Conservation (phyloP, 2,888 invertebrate species). For the Hoplodrina blanda region DNA sequence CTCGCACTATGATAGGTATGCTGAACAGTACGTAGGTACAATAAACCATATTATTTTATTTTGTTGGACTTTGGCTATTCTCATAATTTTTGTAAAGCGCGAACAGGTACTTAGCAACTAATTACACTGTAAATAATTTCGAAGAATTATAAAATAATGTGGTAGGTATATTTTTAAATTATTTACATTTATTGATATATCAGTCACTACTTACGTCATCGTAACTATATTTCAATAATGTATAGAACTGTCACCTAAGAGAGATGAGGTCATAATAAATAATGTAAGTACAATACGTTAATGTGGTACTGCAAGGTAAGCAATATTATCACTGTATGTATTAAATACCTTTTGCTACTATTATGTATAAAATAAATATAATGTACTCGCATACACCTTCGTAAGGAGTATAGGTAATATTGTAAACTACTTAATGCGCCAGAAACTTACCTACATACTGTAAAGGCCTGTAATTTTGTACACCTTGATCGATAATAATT, state of each 20-base stretch:
- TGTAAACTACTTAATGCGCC: slow-evolving; percentile 77
- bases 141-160: slow-evolving; percentile 62
- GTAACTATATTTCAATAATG: slow-evolving; percentile 72
- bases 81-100: slow-evolving; percentile 38
- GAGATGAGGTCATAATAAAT: slow-evolving; percentile 58
- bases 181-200: slow-evolving; percentile 61
- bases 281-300: slow-evolving; percentile 77
- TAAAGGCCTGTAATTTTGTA: slow-evolving; percentile 89
- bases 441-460: slow-evolving; percentile 82
- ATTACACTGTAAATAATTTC: slow-evolving; percentile 69
- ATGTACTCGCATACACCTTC: slow-evolving; percentile 78
- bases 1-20: slow-evolving; percentile 36
- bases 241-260: slow-evolving; percentile 75
- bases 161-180: slow-evolving; percentile 67
- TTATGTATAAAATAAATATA: slow-evolving; percentile 72
- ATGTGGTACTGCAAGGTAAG: slow-evolving; percentile 82
- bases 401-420: slow-evolving; percentile 71
- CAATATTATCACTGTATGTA: slow-evolving; percentile 80
- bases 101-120: slow-evolving; percentile 51
- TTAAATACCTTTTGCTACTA: slow-evolving; percentile 77
- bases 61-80: slow-evolving; percentile 27
- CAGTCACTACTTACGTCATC: slow-evolving; percentile 64
- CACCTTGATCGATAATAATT: slow-evolving; percentile 87
- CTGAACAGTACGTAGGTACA: slow-evolving; percentile 53
- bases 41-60: slow-evolving; percentile 40